Conservation (phyloP, 2,888 invertebrate genomes). For the Drosophila rellima region DNA sequence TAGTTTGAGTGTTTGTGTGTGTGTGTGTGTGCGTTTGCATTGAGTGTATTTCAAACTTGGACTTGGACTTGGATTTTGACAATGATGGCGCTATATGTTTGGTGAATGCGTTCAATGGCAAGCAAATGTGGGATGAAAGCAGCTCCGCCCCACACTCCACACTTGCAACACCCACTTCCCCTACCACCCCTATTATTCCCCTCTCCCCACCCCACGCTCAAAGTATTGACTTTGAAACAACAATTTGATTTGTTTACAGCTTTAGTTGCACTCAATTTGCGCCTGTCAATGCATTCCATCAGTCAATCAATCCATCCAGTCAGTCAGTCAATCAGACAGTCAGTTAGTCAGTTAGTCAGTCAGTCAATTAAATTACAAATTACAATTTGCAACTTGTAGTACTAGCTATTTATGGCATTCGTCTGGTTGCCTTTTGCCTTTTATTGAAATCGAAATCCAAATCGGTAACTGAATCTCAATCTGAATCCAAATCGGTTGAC, state of each 20-base stretch:
- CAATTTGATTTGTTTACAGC: constrained; percentile 19
- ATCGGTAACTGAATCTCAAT: constrained; percentile 14
- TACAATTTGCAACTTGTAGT: constrained; percentile 24
- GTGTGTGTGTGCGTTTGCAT: neutral
- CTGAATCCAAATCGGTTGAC: constrained; percentile 6
- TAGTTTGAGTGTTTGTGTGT: neutral
- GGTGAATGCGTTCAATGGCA: constrained; percentile 59
- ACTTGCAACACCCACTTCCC: neutral
- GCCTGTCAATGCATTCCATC: constrained; percentile 27
- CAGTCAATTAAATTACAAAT: constrained; percentile 21
- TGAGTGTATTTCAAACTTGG: constrained; percentile 45
- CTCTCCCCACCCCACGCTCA: constrained; percentile 1
- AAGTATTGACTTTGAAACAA: constrained; percentile 19
- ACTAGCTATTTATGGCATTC: constrained; percentile 41
- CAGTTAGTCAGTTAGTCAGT: constrained; percentile 8
- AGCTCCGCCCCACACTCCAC: neutral
- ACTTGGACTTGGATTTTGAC: constrained; percentile 47
- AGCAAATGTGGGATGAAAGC: constrained; percentile 24
- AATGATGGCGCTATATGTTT: constrained; percentile 41
- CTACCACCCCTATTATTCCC: neutral
- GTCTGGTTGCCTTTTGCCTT: constrained; percentile 36
- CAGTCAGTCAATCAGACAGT: neutral
- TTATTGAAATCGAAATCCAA: constrained; percentile 24
- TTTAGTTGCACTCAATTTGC: constrained; percentile 27
- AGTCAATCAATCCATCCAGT: constrained; percentile 20